Conservation (phyloP, 2,113 vertebrate genomes). For the Heloderma charlesbogerti region DNA sequence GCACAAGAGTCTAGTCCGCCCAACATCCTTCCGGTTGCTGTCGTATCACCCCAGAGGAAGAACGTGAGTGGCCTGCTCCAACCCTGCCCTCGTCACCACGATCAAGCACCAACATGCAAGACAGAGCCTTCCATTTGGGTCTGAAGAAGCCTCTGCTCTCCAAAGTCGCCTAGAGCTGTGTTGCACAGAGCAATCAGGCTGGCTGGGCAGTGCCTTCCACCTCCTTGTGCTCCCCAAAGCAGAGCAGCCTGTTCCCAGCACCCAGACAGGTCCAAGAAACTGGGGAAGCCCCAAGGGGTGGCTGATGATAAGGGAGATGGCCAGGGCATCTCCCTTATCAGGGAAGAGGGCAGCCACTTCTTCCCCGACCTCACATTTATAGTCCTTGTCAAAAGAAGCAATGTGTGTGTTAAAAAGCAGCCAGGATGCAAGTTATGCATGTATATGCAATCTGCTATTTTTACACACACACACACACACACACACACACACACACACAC, state of each 20-base stretch:
- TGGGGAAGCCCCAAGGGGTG: neutral
- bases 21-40: neutral
- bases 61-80: neutral
- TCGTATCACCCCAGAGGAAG: neutral
- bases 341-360: too few relatives aligned
- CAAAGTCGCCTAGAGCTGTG: too few relatives aligned
- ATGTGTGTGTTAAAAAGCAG: neutral
- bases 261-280: neutral
- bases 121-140: neutral
- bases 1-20: neutral
- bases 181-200: neutral
- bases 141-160: neutral
- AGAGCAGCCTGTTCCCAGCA: neutral
- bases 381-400: neutral
- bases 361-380: too few relatives aligned
- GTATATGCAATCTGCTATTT: neutral
- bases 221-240: too few relatives aligned
- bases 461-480: too few relatives aligned
- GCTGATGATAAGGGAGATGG: neutral
- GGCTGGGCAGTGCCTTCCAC: neutral
- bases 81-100: neutral
- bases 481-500: neutral
- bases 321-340: too few relatives aligned
- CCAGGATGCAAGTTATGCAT: neutral
- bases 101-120: neutral